phyloP scores from a whole-genome alignment of 2,888 invertebrate species.

The Ormyrus rosae region DNA sequence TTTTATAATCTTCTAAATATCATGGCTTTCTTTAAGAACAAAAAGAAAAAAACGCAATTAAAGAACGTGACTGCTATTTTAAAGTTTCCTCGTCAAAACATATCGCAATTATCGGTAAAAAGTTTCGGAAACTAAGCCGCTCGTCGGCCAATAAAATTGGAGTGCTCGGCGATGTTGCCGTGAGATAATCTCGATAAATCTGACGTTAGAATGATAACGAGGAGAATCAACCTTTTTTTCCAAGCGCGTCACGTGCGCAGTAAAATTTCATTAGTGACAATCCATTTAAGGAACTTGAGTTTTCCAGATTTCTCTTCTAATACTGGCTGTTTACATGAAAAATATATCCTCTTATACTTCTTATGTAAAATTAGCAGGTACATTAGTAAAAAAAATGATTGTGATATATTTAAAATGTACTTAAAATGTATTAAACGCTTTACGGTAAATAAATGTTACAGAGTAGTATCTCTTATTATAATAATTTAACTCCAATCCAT shows the following conservation, averaged over 20 bases:
- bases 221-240: conserved; percentile 3
- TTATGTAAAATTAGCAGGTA: too few species aligned
- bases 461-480: too few species aligned
- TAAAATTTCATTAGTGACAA: conserved; percentile 1
- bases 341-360: too few species aligned
- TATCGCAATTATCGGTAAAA: not conserved
- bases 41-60: not conserved
- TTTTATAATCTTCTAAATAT: conserved; percentile 28
- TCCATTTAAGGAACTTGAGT: conserved; percentile 16
- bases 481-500: too few species aligned
- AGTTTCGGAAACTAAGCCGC: conserved; percentile 11
- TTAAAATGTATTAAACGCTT: too few species aligned
- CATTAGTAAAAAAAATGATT: too few species aligned
- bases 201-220: conserved; percentile 18
- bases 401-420: too few species aligned
- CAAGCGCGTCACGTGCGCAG: not conserved
- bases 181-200: conserved; percentile 36
- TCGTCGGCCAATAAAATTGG: conserved; percentile 25
- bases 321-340: too few species aligned
- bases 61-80: conserved; percentile 1
- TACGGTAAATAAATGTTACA: too few species aligned
- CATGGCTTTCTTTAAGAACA: conserved; percentile 31
- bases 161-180: conserved; percentile 15
- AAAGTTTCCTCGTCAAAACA: conserved; percentile 17
- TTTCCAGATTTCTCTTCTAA: not conserved